Percentiles rank a stretch among this genome's conserved stretches.
Evolutionary conservation across 2,113 vertebrate genomes (phyloP).

Genomic region (Gadus macrocephalus): DNA sequence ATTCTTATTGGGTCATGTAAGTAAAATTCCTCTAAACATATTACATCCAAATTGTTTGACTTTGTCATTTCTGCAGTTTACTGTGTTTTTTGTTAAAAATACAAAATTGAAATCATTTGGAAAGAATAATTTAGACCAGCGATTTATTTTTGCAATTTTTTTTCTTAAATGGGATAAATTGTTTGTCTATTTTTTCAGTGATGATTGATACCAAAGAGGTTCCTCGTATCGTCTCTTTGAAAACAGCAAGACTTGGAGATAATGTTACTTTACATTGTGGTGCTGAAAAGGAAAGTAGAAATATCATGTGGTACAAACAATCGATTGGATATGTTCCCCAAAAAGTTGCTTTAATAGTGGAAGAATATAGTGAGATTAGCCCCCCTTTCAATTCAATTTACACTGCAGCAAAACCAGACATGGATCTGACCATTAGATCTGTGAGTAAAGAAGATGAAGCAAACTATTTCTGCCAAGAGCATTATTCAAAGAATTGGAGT

Average conservation of each 20-base stretch:
- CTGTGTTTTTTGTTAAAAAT: not conserved
- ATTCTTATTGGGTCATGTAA: conserved; percentile 36
- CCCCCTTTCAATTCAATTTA: conserved; percentile 15
- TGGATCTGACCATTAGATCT: conserved; percentile 33
- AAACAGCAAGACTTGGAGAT: conserved; percentile 20
- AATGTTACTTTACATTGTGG: conserved; percentile 31
- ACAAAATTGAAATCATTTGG: not conserved
- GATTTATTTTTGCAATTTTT: no score
- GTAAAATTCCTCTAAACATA: not conserved
- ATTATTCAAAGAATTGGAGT: conserved; percentile 11
- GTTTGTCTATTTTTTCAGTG: conserved; percentile 28
- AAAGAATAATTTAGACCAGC: not conserved
- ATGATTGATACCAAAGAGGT: not conserved
- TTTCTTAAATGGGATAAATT: not conserved
- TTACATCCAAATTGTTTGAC: no score
- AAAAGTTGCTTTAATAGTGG: not conserved
- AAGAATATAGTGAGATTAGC: accelerated
- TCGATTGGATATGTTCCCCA: conserved; percentile 26
- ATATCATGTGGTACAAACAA: conserved; percentile 39
- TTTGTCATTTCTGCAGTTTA: not conserved
- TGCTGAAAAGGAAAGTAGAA: accelerated
- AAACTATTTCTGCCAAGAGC: conserved; percentile 2
- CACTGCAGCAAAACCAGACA: accelerated
- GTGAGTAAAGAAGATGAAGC: conserved; percentile 48
- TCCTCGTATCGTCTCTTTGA: conserved; percentile 11